Percentiles rank a stretch among this genome's conserved stretches.
phyloP scores from a whole-genome alignment of 64 coral and sea anemone genomes.

The Actinia tenebrosa region DNA sequence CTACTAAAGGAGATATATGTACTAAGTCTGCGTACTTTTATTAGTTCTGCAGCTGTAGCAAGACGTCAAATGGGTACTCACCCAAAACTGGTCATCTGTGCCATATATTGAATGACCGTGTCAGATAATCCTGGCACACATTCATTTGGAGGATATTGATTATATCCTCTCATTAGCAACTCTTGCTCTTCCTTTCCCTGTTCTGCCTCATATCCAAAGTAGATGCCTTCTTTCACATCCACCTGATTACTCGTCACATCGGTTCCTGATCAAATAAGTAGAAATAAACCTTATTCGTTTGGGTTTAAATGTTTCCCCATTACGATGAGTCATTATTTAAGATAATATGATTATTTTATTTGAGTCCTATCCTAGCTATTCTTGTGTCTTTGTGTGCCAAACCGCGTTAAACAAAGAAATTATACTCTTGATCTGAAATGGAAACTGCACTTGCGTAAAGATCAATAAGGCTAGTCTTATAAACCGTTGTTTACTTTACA shows the following conservation, averaged over 20 bases:
- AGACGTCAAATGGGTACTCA: neutral
- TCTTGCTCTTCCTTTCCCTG: conserved; percentile 3
- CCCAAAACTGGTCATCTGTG: conserved; percentile 26
- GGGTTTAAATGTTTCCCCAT: no score
- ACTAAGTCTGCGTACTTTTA: neutral
- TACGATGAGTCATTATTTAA: no score
- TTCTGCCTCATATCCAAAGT: conserved; percentile 17
- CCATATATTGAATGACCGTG: conserved; percentile 12
- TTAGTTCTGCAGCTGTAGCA: neutral
- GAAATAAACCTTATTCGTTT: neutral
- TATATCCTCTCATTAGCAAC: conserved; percentile 17
- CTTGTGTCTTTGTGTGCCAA: no score
- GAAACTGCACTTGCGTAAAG: no score
- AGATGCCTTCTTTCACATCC: conserved; percentile 44
- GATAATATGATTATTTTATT: no score
- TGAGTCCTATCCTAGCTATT: no score
- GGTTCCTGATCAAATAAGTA: conserved; percentile 2
- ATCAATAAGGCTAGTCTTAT: no score
- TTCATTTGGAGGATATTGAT: conserved; percentile 16
- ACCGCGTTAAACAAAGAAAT: no score
- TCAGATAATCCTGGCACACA: conserved; percentile 4
- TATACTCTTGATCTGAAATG: no score
- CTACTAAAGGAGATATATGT: no score
- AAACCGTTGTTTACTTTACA: no score
- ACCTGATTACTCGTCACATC: conserved; percentile 13